phyloP scores from a whole-genome alignment of 2,888 invertebrate genomes.

The Frankliniella intonsa region DNA sequence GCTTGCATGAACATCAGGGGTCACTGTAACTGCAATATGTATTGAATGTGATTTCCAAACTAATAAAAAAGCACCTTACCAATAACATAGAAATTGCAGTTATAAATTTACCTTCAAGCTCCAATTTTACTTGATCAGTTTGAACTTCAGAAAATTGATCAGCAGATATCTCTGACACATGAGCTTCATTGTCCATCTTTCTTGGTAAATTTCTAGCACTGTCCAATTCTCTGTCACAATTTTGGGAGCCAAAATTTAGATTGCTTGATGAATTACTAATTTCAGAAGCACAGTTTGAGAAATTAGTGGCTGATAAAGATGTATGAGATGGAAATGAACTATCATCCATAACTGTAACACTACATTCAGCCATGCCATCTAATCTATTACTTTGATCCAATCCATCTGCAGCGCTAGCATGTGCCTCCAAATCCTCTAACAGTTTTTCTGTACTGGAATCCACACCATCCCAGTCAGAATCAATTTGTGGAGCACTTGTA shows the following conservation, averaged over 20 bases:
- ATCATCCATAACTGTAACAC: not conserved
- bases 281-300: not conserved
- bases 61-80: not conserved
- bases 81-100: not conserved
- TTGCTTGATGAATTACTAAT: not conserved
- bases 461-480: slow-evolving; percentile 48
- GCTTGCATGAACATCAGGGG: slow-evolving; percentile 56
- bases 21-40: slow-evolving; percentile 51
- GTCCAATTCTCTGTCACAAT: no score
- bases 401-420: slow-evolving; percentile 26
- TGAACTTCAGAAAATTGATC: slow-evolving; percentile 43
- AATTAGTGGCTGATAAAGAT: not conserved
- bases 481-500: slow-evolving; percentile 12
- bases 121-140: slow-evolving; percentile 52
- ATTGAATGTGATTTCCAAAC: slow-evolving; percentile 11
- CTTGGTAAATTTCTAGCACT: not conserved
- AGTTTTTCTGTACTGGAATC: slow-evolving; percentile 51
- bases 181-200: not conserved
- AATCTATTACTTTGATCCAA: slow-evolving; percentile 7
- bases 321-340: not conserved
- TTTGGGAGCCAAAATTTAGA: no score
- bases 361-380: not conserved
- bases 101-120: slow-evolving; percentile 47
- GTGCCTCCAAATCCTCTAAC: slow-evolving; percentile 45
- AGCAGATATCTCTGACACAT: no score